Evolutionary conservation across 2,888 invertebrate genomes (phyloP), one percentile per base, ranked within the genome.

Genomic region (Leptarthrus brevirostris): DNA sequence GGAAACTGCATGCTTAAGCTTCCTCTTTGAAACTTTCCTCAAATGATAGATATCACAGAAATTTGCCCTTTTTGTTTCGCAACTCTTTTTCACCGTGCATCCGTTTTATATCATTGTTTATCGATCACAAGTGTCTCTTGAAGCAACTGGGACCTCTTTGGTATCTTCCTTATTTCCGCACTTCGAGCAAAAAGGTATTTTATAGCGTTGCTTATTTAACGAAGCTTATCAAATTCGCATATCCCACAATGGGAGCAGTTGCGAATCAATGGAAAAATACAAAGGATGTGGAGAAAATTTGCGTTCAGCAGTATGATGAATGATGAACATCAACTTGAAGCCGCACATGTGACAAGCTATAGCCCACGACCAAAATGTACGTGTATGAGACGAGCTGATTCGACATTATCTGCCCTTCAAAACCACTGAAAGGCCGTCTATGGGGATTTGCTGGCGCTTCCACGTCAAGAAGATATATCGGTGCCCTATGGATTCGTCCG

Each of bases 401-500:
- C 2, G 12, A 40, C 40, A 40, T 40, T 36, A 58, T 58, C 16
- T 58, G 58, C 58, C 58, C 58, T 58, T 58, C 58, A 58, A 58
- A 58, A 58, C 58, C 58, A 58, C 58, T 58, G n/a, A 58, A 58
- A 58, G 58, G 56, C 30, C 36, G 58, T 66, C 40, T 47, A 47
- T 44, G n/a, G 47, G 26, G 64, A 49, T 18, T 18, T 52, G 22
- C 12, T 52, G 40, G 64, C 47, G 5, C 47, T 47, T 47, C 26
- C 64, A 66, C 26, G 22, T 66, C 64, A 66, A 44, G 64, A 47
- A 66, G 47, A 66, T 66, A 47, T 66, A 66, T 47, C 26, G 64
- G 64, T 14, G 47, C 52, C 52, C 16, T 22, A 52, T 52, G 20
- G 18, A 40, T 12, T 40, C 40, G 12, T 24, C 8, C 14, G 24